Conservation (phyloP, 1,140 invertebrate species). For the Magallana gigas region DNA sequence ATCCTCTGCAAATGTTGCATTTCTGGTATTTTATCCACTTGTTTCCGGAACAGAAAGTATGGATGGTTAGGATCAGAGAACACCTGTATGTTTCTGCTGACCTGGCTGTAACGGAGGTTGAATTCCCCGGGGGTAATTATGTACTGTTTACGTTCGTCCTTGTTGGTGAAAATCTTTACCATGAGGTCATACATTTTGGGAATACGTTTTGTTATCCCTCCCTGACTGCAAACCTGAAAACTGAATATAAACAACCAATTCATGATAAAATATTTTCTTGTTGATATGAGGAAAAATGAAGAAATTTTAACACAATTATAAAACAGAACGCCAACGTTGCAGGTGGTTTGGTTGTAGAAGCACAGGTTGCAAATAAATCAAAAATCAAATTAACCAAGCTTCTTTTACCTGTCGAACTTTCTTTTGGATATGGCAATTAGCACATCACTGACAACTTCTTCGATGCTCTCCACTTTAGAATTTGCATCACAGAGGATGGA, state of each 20-base stretch:
- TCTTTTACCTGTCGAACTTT: conserved; percentile 55
- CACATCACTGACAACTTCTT: not conserved
- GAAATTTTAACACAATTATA: too few relatives aligned
- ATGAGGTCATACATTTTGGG: conserved; percentile 64
- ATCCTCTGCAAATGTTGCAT: not conserved
- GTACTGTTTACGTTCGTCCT: conserved; percentile 54
- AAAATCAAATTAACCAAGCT: not conserved
- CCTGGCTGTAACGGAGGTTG: conserved; percentile 56
- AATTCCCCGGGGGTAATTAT: conserved; percentile 63
- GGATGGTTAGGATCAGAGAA: conserved; percentile 64
- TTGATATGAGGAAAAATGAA: too few relatives aligned
- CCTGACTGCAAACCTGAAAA: conserved; percentile 55
- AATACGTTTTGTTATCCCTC: conserved; percentile 48
- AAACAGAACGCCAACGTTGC: too few relatives aligned
- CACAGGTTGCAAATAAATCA: not conserved
- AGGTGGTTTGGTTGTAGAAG: too few relatives aligned
- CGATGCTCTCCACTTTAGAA: conserved; percentile 45
- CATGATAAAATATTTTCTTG: too few relatives aligned
- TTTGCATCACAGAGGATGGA: conserved; percentile 57
- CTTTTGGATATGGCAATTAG: conserved; percentile 56
- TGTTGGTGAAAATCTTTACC: conserved; percentile 58
- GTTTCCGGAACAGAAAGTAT: conserved; percentile 26
- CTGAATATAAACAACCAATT: conserved; percentile 43
- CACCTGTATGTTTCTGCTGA: conserved; percentile 62
- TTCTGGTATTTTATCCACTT: not conserved